Percentiles rank a stretch among this genome's conserved stretches.
phyloP scores from a whole-genome alignment of 2,888 invertebrate species.

The Macropis europaea region DNA sequence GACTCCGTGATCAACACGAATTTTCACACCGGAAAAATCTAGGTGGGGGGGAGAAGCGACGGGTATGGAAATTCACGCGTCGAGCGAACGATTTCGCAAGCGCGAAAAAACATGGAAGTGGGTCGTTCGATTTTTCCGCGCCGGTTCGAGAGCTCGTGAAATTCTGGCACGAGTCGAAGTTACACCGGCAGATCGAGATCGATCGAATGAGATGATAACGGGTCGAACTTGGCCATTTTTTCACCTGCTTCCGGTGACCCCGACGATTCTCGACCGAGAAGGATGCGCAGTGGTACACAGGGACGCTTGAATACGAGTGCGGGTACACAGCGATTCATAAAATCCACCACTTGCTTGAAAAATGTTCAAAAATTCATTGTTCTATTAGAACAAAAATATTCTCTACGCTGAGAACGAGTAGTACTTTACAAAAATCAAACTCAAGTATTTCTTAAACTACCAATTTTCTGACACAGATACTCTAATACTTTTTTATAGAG shows the following conservation, averaged over 20 bases:
- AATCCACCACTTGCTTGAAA: too few species aligned
- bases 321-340: too few species aligned
- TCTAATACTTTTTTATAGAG: too few species aligned
- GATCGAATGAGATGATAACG: slow-evolving; percentile 3
- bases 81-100: background rate
- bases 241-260: background rate
- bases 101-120: slow-evolving; percentile 8
- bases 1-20: background rate
- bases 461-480: too few species aligned
- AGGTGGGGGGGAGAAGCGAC: background rate
- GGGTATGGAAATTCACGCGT: background rate
- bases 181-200: slow-evolving; percentile 17
- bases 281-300: too few species aligned
- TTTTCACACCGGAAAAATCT: background rate
- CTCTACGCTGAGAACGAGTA: too few species aligned
- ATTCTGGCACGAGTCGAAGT: slow-evolving; percentile 1
- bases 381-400: too few species aligned
- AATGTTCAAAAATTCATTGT: too few species aligned
- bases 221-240: background rate
- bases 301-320: too few species aligned
- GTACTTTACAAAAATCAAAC: too few species aligned
- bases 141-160: slow-evolving; percentile 10
- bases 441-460: too few species aligned
- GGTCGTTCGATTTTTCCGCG: slow-evolving; percentile 35
- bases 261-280: too few species aligned